These are phyloP conservation scores for Maniola jurtina DNA, from an alignment of 1,140 invertebrate species.

Conservation along the genomic window DNA sequence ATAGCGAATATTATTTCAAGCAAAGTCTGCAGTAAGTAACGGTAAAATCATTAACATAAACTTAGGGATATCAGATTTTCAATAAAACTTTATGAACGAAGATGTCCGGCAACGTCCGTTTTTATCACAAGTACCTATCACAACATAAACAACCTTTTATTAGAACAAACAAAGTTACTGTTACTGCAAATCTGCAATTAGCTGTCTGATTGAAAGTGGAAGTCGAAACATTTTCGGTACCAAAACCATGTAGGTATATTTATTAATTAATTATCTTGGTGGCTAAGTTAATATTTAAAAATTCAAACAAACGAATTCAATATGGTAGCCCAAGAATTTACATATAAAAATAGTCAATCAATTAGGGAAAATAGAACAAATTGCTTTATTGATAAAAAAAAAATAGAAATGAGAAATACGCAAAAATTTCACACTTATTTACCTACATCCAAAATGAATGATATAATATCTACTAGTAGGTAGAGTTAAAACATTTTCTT, in stretches of 20 bases:
- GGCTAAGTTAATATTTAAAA: too few species aligned
- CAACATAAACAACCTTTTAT: conserved; percentile 20
- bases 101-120: conserved; percentile 20
- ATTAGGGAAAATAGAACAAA: too few species aligned
- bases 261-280: too few species aligned
- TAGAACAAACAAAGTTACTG: conserved; percentile 7
- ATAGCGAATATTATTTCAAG: background rate
- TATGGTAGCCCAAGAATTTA: too few species aligned
- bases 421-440: too few species aligned
- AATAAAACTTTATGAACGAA: conserved; percentile 30
- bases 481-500: background rate
- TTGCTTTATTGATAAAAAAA: too few species aligned
- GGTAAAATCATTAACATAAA: conserved; percentile 18
- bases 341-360: too few species aligned
- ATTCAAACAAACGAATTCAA: too few species aligned
- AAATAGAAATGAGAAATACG: too few species aligned
- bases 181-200: background rate
- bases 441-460: too few species aligned
- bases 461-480: background rate
- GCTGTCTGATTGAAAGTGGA: background rate
- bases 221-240: background rate
- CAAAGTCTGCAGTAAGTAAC: conserved; percentile 10
- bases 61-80: conserved; percentile 26
- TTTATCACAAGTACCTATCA: conserved; percentile 20
- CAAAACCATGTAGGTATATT: too few species aligned